Percentiles rank a stretch among this genome's conserved stretches.
These are phyloP conservation scores for Drosophila auraria DNA, from an alignment of 1,140 invertebrate genomes.

Conservation along the genomic window DNA sequence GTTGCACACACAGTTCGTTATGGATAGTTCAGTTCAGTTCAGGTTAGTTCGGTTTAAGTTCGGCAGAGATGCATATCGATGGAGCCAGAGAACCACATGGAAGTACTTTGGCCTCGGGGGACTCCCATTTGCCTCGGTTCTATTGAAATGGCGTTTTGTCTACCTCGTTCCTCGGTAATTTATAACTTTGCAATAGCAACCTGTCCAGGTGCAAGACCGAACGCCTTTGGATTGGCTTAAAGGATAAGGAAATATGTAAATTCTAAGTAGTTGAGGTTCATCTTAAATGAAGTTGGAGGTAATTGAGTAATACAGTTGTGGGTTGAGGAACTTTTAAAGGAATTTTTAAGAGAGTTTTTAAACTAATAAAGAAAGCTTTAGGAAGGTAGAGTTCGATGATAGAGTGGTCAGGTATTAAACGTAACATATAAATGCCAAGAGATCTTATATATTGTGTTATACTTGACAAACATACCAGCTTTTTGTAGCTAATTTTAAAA, in stretches of 20 bases:
- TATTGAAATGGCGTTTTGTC: constrained; percentile 36
- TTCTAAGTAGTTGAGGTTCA: constrained; percentile 1
- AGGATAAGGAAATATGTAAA: constrained; percentile 34
- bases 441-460: too few relatives aligned
- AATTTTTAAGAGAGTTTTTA: not conserved
- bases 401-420: not conserved
- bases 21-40: constrained; percentile 34
- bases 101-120: constrained; percentile 21
- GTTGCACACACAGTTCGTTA: constrained; percentile 29
- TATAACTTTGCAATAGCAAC: constrained; percentile 27
- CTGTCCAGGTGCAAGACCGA: not conserved
- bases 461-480: not conserved
- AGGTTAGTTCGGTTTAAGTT: constrained; percentile 12
- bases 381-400: too few relatives aligned
- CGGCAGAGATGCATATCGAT: constrained; percentile 65
- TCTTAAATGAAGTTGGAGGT: not conserved
- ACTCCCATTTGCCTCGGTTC: constrained; percentile 4
- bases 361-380: too few relatives aligned
- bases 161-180: constrained; percentile 22
- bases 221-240: constrained; percentile 3
- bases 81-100: constrained; percentile 17
- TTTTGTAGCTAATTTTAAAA: not conserved
- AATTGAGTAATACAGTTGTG: not conserved
- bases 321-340: too few relatives aligned
- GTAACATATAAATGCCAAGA: not conserved